Conservation (phyloP, 2,888 invertebrate genomes). For the Drosophila pseudotalamancana region DNA sequence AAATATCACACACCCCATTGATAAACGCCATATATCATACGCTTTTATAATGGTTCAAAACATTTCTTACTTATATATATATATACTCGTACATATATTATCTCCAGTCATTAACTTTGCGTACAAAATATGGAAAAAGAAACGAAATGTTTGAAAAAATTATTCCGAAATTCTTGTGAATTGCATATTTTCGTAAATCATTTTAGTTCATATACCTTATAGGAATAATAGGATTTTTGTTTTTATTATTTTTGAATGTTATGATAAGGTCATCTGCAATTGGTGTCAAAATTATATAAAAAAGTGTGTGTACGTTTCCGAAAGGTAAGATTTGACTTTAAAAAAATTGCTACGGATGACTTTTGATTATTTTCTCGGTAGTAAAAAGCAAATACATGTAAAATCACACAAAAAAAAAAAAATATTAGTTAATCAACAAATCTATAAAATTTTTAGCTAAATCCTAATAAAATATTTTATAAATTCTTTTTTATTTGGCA, state of each 20-base stretch:
- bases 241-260: slow-evolving; percentile 5
- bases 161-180: slow-evolving; percentile 67
- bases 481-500: slow-evolving; percentile 80
- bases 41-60: slow-evolving; percentile 58
- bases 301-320: not conserved
- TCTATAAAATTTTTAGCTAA: slow-evolving; percentile 35
- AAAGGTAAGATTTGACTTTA: slow-evolving; percentile 47
- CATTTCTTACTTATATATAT: slow-evolving; percentile 59
- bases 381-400: slow-evolving; percentile 38
- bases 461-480: slow-evolving; percentile 49
- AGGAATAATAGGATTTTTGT: slow-evolving; percentile 15
- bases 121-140: slow-evolving; percentile 56
- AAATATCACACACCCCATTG: slow-evolving; percentile 16
- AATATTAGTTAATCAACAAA: no score
- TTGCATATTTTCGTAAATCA: slow-evolving; percentile 48
- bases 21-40: slow-evolving; percentile 53
- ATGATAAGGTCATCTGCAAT: slow-evolving; percentile 49
- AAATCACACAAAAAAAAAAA: slow-evolving; percentile 24
- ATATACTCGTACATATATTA: no score
- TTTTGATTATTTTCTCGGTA: slow-evolving; percentile 44
- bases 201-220: slow-evolving; percentile 24
- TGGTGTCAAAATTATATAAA: slow-evolving; percentile 32
- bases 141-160: slow-evolving; percentile 56
- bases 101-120: slow-evolving; percentile 83
- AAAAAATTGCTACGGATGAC: slow-evolving; percentile 31